These are phyloP conservation scores for Emydoidea blandingii DNA, from an alignment of 2,797 vertebrate species.

Conservation along the genomic window DNA sequence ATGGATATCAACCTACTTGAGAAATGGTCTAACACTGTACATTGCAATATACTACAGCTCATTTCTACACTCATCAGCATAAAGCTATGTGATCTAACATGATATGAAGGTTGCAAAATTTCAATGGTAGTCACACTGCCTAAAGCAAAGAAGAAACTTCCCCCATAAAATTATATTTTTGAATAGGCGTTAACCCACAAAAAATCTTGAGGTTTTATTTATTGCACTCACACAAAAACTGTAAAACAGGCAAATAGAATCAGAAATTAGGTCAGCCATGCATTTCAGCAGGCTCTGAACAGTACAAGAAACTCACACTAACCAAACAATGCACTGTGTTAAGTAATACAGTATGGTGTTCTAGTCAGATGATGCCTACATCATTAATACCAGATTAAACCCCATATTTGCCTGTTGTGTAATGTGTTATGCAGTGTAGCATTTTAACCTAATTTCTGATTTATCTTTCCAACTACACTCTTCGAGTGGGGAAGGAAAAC, in stretches of 20 bases:
- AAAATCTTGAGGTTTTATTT: conserved; percentile 59
- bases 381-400: conserved; percentile 74
- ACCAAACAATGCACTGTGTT: conserved; percentile 65
- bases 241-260: conserved; percentile 56
- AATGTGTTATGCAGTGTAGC: conserved; percentile 62
- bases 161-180: conserved; percentile 34
- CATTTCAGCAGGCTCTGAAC: conserved; percentile 71
- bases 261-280: conserved; percentile 81
- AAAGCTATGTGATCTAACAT: conserved; percentile 44
- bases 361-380: conserved; percentile 65
- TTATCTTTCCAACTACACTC: conserved; percentile 57
- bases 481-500: neutral
- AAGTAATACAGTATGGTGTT: conserved; percentile 68
- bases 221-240: conserved; percentile 66
- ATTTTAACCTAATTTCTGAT: conserved; percentile 82
- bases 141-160: conserved; percentile 45
- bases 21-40: conserved; percentile 53
- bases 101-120: conserved; percentile 52
- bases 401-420: conserved; percentile 74
- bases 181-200: conserved; percentile 36
- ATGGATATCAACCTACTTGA: conserved; percentile 49
- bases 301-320: conserved; percentile 67
- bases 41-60: conserved; percentile 54
- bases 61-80: conserved; percentile 61
- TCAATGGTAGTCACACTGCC: conserved; percentile 32